phyloP scores from a whole-genome alignment of 2,888 invertebrate genomes.

The Nephrotoma guestfalica region DNA sequence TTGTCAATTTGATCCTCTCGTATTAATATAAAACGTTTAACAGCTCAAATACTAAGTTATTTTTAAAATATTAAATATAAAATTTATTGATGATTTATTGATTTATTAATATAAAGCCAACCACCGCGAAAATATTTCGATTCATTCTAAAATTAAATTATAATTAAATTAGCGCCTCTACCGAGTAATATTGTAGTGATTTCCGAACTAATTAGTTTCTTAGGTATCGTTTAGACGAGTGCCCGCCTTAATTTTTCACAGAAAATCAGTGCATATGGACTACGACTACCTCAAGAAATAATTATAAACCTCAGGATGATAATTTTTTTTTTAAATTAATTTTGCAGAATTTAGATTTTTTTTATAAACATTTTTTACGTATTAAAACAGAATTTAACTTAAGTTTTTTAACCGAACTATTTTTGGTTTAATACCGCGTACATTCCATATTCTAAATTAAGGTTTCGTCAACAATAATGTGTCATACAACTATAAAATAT shows the following conservation, averaged over 20 bases:
- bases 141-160: no score
- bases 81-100: no score
- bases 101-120: no score
- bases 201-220: no score
- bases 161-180: no score
- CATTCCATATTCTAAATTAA: background rate
- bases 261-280: background rate
- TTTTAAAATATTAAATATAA: no score
- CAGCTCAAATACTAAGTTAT: no score
- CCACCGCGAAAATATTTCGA: no score
- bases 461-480: background rate
- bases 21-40: no score
- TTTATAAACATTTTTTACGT: background rate
- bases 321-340: background rate
- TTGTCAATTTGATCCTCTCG: no score
- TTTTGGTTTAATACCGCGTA: background rate
- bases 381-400: background rate
- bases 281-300: background rate
- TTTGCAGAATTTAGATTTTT: background rate
- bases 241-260: background rate
- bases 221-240: no score
- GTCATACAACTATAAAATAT: background rate
- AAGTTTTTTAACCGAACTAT: background rate
- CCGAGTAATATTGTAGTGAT: no score
- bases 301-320: background rate